Evolutionary conservation across 2,888 invertebrate species (phyloP), one percentile per base, ranked within the genome.

Genomic region (Drosophila meridionalis): DNA sequence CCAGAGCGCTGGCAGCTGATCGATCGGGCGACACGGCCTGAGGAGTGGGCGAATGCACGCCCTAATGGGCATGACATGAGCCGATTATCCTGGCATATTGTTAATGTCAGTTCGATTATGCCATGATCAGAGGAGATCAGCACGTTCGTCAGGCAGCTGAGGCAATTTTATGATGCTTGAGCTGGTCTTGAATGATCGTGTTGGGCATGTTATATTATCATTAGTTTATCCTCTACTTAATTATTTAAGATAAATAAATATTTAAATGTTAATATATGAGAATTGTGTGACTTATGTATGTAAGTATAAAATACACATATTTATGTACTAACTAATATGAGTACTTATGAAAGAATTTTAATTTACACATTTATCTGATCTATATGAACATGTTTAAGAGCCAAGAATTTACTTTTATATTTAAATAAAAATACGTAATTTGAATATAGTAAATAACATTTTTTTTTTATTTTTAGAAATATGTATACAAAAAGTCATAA

Each of bases 51-150:
- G 60, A 60, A 28, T 38, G 58, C 45, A 20, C n/a, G 28, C 55
- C 61, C 26, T 80, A 82, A 82, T 87, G 69, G 64, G 66, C 82
- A 87, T 83, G 87, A 87, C 87, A 87, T 87, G 87, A 82, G 70
- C 47, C 85, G 79, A 84, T 82, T 84, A 84, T 76, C 61, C 63
- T 53, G 62, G 30, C 64, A 59, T 67, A 64, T 63, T 64, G 61
- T 75, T 76, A 64, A 70, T 71, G 52, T 58, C 59, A 50, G 40
- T 43, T 62, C 68, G 65, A 43, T 48, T 67, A 45, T 50, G 58
- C 59, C 50, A 30, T 4, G 38, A 36, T 55, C 53, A 26, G 53
- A 12, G 12, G 28, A 58, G 72, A 70, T 87, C 76, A 73, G 57
- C 65, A 50, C 64, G 56, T 55, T 70, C 52, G 38, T 4, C 47